Conservation (phyloP, 2,113 vertebrate genomes). For the Uropsilus gracilis region DNA sequence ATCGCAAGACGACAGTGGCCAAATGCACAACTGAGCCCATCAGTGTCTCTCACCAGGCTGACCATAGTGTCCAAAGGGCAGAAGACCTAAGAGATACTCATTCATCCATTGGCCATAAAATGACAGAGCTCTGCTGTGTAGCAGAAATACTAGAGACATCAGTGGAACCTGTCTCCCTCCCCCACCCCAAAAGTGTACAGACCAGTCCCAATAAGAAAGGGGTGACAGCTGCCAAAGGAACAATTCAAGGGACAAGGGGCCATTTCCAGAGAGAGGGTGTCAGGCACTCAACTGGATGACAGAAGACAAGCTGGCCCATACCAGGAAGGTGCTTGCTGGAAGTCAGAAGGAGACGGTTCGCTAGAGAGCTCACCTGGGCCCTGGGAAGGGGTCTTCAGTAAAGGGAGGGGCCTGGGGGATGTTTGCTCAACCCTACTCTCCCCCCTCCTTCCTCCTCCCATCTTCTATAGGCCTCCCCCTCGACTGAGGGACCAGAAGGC, state of each 20-base stretch:
- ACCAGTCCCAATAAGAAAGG: not conserved
- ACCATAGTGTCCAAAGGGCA: accelerated
- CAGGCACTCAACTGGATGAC: not conserved
- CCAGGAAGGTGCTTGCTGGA: accelerated
- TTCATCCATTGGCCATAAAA: accelerated
- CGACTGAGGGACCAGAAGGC: not conserved
- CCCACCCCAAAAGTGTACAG: too few species aligned
- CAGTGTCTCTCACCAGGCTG: accelerated
- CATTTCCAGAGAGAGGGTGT: not conserved
- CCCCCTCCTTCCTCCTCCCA: not conserved
- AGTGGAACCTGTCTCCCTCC: accelerated
- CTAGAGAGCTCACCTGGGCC: accelerated
- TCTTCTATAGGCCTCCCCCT: too few species aligned
- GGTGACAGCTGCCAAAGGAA: too few species aligned
- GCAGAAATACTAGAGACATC: accelerated
- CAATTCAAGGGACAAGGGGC: not conserved
- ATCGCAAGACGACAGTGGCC: accelerated
- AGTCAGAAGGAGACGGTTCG: accelerated
- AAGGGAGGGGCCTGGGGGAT: not conserved
- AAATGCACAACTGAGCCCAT: accelerated
- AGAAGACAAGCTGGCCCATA: accelerated
- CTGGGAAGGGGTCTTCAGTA: not conserved
- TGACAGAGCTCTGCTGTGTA: not conserved
- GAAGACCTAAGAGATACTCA: accelerated
- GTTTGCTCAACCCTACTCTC: too few species aligned